Evolutionary conservation across 2,797 vertebrate genomes (phyloP).

Genomic region (Propithecus perrieri): DNA sequence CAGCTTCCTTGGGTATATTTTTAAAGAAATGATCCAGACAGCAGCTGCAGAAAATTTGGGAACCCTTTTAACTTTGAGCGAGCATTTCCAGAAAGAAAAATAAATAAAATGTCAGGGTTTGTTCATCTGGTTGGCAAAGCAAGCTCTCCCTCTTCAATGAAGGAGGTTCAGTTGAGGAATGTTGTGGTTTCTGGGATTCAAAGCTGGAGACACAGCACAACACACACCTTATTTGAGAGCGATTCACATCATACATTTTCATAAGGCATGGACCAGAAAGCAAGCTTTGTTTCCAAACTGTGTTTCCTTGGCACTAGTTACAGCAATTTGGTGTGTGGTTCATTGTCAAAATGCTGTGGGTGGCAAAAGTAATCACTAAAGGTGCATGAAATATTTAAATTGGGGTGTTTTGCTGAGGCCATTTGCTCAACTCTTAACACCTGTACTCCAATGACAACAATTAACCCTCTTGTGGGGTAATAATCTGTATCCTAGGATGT

Average conservation of each 20-base stretch:
- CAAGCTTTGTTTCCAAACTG: constrained; percentile 71
- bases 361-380: constrained; percentile 59
- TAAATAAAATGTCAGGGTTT: constrained; percentile 73
- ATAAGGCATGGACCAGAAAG: constrained; percentile 72
- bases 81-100: constrained; percentile 74
- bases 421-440: constrained; percentile 39
- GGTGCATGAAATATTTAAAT: constrained; percentile 69
- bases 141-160: neutral
- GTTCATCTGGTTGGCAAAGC: constrained; percentile 69
- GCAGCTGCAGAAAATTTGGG: constrained; percentile 75
- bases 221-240: constrained; percentile 68
- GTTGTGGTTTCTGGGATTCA: constrained; percentile 70
- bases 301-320: constrained; percentile 67
- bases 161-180: constrained; percentile 58
- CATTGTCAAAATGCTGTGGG: constrained; percentile 67
- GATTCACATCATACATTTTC: constrained; percentile 75
- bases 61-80: constrained; percentile 54
- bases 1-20: constrained; percentile 20
- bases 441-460: constrained; percentile 57
- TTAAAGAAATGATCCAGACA: constrained; percentile 59
- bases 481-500: neutral
- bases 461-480: neutral
- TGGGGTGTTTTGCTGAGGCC: neutral
- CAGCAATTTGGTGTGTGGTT: constrained; percentile 69
- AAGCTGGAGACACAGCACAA: constrained; percentile 66